These are phyloP conservation scores for Halcyon badia DNA, from an alignment of 2,797 vertebrate genomes.

Conservation along the genomic window DNA sequence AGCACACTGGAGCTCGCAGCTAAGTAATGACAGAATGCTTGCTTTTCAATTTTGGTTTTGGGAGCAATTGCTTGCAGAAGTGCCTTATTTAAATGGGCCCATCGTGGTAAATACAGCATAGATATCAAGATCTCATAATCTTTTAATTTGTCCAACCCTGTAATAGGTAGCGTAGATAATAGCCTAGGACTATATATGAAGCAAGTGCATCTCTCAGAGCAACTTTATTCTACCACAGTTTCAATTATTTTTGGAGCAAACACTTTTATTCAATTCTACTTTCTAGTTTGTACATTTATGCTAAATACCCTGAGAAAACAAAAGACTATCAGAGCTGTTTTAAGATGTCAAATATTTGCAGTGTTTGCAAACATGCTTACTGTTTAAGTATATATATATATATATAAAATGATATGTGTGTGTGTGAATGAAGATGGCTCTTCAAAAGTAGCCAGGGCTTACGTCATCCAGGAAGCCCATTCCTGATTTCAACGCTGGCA, in stretches of 20 bases:
- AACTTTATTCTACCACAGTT: conserved; percentile 1
- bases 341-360: background rate
- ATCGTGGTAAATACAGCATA: conserved; percentile 17
- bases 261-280: conserved; percentile 42
- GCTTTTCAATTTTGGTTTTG: background rate
- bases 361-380: conserved; percentile 11
- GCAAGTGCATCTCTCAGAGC: background rate
- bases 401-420: background rate
- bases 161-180: background rate
- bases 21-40: background rate
- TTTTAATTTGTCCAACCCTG: conserved; percentile 45
- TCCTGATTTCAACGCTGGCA: background rate
- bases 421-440: background rate
- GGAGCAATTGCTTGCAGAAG: background rate
- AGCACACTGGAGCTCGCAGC: background rate
- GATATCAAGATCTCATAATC: conserved; percentile 26
- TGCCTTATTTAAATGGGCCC: background rate
- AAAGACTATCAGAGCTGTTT: background rate
- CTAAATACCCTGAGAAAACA: conserved; percentile 16
- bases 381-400: background rate
- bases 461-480: background rate
- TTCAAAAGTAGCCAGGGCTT: background rate
- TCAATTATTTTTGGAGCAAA: conserved; percentile 58
- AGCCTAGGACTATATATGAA: background rate
- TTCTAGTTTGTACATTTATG: background rate